These are phyloP conservation scores for Sebastes umbrosus DNA, from an alignment of 2,797 vertebrate genomes.

Conservation along the genomic window DNA sequence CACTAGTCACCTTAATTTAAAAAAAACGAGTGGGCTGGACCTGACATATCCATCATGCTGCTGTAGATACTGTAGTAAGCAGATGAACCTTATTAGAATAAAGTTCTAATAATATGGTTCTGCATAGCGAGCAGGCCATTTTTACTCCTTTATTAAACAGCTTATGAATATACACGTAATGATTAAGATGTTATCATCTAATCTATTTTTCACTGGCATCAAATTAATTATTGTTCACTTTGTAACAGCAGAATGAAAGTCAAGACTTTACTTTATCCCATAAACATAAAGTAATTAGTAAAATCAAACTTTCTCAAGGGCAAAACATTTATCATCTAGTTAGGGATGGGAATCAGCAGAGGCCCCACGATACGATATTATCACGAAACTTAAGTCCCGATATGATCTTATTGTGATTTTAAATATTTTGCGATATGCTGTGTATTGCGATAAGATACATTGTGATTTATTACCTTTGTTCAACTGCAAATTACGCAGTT, in stretches of 20 bases:
- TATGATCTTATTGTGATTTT: no score
- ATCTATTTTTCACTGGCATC: constrained; percentile 3
- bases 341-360: no score
- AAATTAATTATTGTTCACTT: constrained; percentile 11
- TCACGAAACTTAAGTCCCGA: no score
- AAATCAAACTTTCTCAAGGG: background rate
- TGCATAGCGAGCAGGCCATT: constrained; percentile 13
- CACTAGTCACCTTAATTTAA: constrained; percentile 17
- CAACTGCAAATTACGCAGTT: no score
- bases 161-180: background rate
- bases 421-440: no score
- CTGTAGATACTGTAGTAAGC: constrained; percentile 21
- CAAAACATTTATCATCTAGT: background rate
- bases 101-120: background rate
- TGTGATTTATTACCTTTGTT: no score
- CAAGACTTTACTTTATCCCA: background rate
- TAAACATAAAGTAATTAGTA: background rate
- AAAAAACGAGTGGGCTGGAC: constrained; percentile 1
- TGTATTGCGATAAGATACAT: no score
- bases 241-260: background rate
- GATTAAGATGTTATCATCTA: constrained; percentile 8
- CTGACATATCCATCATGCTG: constrained; percentile 29
- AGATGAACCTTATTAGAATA: constrained; percentile 9
- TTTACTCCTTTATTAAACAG: background rate
- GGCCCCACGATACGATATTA: no score